Conservation (phyloP, 2,113 vertebrate genomes). For the Climacteris rufus region DNA sequence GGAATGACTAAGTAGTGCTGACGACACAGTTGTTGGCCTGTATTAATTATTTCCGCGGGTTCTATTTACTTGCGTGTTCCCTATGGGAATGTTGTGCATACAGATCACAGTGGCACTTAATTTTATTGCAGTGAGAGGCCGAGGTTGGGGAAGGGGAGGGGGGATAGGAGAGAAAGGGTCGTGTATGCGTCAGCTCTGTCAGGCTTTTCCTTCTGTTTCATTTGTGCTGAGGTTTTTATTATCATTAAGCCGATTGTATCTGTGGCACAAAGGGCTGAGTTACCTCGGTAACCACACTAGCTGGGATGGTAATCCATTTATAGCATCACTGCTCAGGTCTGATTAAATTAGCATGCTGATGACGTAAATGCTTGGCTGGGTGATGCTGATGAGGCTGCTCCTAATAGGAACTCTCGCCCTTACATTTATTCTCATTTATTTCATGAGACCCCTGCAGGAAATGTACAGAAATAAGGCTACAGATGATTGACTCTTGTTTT, state of each 20-base stretch:
- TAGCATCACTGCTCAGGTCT: constrained; percentile 59
- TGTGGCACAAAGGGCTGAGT: constrained; percentile 69
- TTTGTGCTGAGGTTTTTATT: constrained; percentile 64
- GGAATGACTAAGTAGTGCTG: constrained; percentile 46
- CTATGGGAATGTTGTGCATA: constrained; percentile 49
- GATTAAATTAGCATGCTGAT: constrained; percentile 72
- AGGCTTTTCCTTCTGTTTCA: constrained; percentile 62
- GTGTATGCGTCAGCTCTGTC: constrained; percentile 45
- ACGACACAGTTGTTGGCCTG: background rate
- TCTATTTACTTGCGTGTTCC: constrained; percentile 20
- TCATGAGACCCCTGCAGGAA: constrained; percentile 45
- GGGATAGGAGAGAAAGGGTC: constrained; percentile 11
- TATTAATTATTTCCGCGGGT: constrained; percentile 54
- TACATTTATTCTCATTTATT: constrained; percentile 49
- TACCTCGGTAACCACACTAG: constrained; percentile 75
- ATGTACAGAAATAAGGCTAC: constrained; percentile 48
- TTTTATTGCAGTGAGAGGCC: constrained; percentile 40
- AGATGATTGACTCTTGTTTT: constrained; percentile 36
- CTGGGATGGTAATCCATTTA: constrained; percentile 69
- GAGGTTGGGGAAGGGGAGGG: constrained; percentile 2
- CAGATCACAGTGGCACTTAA: constrained; percentile 47
- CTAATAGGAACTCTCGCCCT: constrained; percentile 51
- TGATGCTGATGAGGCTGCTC: constrained; percentile 62
- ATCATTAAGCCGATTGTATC: constrained; percentile 71
- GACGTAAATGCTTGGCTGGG: constrained; percentile 59